Evolutionary conservation across 2,888 invertebrate genomes (phyloP).

Genomic region (Agrotis clavis): DNA sequence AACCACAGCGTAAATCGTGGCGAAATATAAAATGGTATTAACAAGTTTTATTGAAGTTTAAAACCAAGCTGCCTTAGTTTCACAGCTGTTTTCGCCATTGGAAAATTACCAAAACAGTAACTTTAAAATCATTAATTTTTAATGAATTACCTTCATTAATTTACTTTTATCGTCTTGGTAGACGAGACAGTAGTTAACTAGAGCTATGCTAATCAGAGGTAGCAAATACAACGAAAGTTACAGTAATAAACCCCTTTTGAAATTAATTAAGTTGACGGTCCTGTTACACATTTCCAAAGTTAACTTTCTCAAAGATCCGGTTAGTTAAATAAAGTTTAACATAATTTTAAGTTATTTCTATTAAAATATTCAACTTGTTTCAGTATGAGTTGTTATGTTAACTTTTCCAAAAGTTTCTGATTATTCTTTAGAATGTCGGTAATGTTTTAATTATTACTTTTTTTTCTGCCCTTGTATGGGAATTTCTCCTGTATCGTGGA

Average conservation of each 20-base stretch:
- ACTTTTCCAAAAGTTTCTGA: too few species aligned
- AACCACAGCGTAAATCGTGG: too few species aligned
- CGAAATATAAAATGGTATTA: too few species aligned
- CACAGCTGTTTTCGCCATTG: not conserved
- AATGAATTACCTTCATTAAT: not conserved
- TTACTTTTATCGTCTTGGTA: not conserved
- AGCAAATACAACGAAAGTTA: conserved; percentile 61
- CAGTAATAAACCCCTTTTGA: conserved; percentile 70
- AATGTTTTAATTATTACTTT: too few species aligned
- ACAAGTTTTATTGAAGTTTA: too few species aligned
- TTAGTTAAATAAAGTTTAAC: conserved; percentile 78
- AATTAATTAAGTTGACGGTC: conserved; percentile 75
- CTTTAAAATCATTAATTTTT: not conserved
- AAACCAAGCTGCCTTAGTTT: too few species aligned
- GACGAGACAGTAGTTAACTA: conserved; percentile 9
- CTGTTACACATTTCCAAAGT: conserved; percentile 73
- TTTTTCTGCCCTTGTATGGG: too few species aligned
- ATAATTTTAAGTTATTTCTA: conserved; percentile 64
- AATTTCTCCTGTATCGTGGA: too few species aligned
- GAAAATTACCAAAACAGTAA: not conserved
- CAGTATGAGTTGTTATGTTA: too few species aligned
- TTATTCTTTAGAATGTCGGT: too few species aligned
- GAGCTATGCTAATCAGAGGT: conserved; percentile 45
- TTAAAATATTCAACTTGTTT: conserved; percentile 29
- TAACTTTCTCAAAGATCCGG: conserved; percentile 75